These are phyloP conservation scores for Tokudaia muenninki DNA, from an alignment of 2,797 vertebrate genomes.

Conservation along the genomic window DNA sequence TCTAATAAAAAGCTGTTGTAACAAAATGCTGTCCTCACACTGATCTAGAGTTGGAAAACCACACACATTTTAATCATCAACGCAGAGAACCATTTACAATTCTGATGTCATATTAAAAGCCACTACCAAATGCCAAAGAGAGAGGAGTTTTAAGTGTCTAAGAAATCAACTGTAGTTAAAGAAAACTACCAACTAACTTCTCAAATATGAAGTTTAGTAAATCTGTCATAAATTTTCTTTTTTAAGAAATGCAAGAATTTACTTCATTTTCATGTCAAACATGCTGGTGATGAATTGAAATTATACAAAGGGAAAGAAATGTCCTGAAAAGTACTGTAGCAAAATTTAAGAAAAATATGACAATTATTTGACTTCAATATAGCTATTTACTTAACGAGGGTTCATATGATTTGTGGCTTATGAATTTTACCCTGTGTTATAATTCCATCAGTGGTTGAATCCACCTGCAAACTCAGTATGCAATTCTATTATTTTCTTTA, in stretches of 20 bases:
- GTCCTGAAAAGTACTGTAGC: slow-evolving; percentile 55
- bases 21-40: slow-evolving; percentile 72
- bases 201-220: slow-evolving; percentile 25
- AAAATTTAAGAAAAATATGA: slow-evolving; percentile 60
- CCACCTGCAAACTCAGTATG: slow-evolving; percentile 71
- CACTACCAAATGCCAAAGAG: slow-evolving; percentile 39
- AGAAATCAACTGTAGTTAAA: slow-evolving; percentile 32
- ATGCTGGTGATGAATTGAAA: slow-evolving; percentile 41
- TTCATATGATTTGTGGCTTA: slow-evolving; percentile 78
- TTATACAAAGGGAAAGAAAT: slow-evolving; percentile 73
- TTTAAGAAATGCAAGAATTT: neutral
- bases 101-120: slow-evolving; percentile 83
- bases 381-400: slow-evolving; percentile 80
- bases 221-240: neutral
- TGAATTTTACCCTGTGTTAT: slow-evolving; percentile 75
- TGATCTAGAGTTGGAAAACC: slow-evolving; percentile 81
- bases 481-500: slow-evolving; percentile 76
- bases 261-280: slow-evolving; percentile 32
- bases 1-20: slow-evolving; percentile 60
- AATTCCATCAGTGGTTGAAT: slow-evolving; percentile 76
- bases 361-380: slow-evolving; percentile 75
- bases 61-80: slow-evolving; percentile 81
- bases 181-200: slow-evolving; percentile 36
- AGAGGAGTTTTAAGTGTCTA: slow-evolving; percentile 76
- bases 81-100: slow-evolving; percentile 82